These are phyloP conservation scores for Stramonita haemastoma DNA, from an alignment of 2,888 invertebrate genomes.

Conservation along the genomic window DNA sequence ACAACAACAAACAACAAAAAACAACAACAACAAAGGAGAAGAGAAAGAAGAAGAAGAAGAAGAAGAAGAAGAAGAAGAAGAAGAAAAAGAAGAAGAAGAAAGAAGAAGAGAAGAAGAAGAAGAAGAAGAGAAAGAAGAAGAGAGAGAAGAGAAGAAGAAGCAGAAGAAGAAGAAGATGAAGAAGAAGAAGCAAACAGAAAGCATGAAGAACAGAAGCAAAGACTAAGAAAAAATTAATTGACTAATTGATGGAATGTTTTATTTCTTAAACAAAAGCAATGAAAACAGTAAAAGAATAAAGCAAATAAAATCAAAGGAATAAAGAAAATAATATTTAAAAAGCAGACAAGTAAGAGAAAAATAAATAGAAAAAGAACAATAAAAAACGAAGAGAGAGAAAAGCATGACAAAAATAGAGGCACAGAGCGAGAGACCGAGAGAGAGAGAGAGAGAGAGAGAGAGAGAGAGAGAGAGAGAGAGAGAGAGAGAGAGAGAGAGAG, in stretches of 20 bases:
- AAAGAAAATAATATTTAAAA: not conserved
- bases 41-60: not conserved
- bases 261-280: not conserved
- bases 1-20: constrained; percentile 21
- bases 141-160: not conserved
- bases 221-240: no score
- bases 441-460: no score
- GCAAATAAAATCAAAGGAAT: not conserved
- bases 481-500: no score
- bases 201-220: no score
- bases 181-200: not conserved
- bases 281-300: not conserved
- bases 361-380: not conserved
- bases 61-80: not conserved
- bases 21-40: not conserved
- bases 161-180: not conserved
- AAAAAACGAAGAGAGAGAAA: not conserved
- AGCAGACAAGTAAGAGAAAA: not conserved
- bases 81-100: not conserved
- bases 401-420: not conserved
- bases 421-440: no score
- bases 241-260: not conserved
- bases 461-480: not conserved
- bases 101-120: not conserved
- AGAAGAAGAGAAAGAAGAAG: not conserved